Percentiles rank a stretch among this genome's conserved stretches.
These are phyloP conservation scores for Phoxinus phoxinus DNA, from an alignment of 2,113 vertebrate genomes.

Conservation along the genomic window DNA sequence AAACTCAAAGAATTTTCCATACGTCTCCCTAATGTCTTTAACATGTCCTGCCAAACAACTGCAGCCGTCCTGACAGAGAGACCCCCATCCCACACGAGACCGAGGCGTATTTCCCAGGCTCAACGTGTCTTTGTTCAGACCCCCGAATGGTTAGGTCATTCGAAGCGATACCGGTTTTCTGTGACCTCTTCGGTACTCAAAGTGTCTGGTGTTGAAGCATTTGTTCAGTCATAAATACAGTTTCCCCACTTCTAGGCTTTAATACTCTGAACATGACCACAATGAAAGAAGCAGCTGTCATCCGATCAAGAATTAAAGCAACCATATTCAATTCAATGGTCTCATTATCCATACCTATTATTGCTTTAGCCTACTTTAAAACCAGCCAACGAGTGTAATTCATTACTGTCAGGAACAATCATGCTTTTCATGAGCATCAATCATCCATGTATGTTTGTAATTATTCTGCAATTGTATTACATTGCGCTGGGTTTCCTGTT, in stretches of 20 bases:
- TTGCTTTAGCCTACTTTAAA: constrained; percentile 2
- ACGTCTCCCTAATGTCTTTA: constrained; percentile 63
- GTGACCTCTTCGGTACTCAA: not conserved
- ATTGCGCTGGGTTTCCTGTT: constrained; percentile 44
- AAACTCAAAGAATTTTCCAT: constrained; percentile 70
- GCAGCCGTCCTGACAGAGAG: not conserved
- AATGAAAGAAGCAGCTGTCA: not conserved
- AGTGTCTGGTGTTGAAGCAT: not conserved
- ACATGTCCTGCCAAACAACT: constrained; percentile 63
- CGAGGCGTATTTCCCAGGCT: not conserved
- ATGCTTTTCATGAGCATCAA: constrained; percentile 22
- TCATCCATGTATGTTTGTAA: constrained; percentile 26
- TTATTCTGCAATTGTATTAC: constrained; percentile 33
- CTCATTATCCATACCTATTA: constrained; percentile 2
- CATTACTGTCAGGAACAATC: constrained; percentile 1
- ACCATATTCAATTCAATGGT: not conserved
- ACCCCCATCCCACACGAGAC: not conserved
- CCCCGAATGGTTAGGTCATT: not conserved
- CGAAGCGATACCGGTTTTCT: not conserved
- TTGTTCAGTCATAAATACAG: not conserved
- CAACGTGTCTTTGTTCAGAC: constrained; percentile 1
- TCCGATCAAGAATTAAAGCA: not conserved
- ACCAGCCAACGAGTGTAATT: not conserved
- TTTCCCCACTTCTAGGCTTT: not conserved
- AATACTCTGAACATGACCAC: not conserved